Conservation (phyloP, 2,888 invertebrate species). For the Andricus quercusramuli region DNA sequence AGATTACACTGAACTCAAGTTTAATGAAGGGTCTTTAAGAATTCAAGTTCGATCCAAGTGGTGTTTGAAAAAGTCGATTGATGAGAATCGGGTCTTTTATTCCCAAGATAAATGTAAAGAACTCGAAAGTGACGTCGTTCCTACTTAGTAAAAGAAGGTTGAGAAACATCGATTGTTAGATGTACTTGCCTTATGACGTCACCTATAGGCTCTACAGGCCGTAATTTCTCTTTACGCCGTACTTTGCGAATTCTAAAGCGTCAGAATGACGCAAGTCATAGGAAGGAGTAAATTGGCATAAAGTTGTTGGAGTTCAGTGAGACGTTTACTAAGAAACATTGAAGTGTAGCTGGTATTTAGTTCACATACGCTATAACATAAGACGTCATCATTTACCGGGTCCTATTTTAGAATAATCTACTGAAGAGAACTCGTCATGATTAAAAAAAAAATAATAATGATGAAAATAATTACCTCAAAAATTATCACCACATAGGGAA, state of each 20-base stretch:
- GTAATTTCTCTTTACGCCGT: conserved; percentile 36
- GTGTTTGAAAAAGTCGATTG: conserved; percentile 19
- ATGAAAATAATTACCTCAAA: too few relatives aligned
- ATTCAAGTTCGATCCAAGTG: conserved; percentile 31
- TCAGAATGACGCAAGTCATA: conserved; percentile 39
- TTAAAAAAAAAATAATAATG: not conserved
- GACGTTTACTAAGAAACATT: conserved; percentile 35
- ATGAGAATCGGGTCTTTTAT: conserved; percentile 34
- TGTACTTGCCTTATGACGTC: conserved; percentile 40
- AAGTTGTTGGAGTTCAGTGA: conserved; percentile 21
- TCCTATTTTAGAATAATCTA: conserved; percentile 5
- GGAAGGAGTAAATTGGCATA: conserved; percentile 18
- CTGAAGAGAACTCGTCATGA: not conserved
- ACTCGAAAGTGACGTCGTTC: conserved; percentile 31
- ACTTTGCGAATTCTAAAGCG: conserved; percentile 33
- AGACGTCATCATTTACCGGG: conserved; percentile 3
- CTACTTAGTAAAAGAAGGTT: conserved; percentile 34
- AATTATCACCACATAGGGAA: too few relatives aligned
- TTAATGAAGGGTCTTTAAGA: conserved; percentile 20
- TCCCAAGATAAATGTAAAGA: conserved; percentile 32
- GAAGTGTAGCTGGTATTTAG: conserved; percentile 31
- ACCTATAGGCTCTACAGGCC: conserved; percentile 35
- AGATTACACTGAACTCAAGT: conserved; percentile 27
- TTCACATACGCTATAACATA: conserved; percentile 23
- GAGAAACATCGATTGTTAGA: conserved; percentile 32